These are phyloP conservation scores for Daphoenositta chrysoptera DNA, from an alignment of 2,113 vertebrate species.

Conservation along the genomic window DNA sequence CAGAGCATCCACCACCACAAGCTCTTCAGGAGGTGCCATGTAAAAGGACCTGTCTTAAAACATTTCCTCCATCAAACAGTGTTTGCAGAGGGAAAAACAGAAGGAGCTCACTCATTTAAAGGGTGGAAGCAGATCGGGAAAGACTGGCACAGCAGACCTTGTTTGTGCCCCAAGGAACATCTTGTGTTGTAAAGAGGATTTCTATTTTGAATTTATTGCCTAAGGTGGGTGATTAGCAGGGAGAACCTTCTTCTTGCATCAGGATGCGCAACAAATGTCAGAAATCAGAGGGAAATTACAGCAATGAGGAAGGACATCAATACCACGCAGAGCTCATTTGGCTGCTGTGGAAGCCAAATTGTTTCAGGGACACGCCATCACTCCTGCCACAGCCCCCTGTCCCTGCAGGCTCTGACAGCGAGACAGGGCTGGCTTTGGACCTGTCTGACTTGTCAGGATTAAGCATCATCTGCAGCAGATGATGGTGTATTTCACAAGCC, in stretches of 20 bases:
- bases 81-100: neutral
- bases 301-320: constrained; percentile 58
- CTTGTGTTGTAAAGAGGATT: neutral
- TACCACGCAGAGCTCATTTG: constrained; percentile 42
- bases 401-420: neutral
- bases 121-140: neutral
- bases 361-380: neutral
- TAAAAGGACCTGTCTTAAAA: neutral
- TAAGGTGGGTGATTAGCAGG: constrained; percentile 49
- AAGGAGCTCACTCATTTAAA: neutral
- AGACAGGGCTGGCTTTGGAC: constrained; percentile 16
- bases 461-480: neutral
- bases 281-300: constrained; percentile 57
- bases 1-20: neutral
- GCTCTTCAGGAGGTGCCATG: neutral
- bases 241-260: constrained; percentile 66
- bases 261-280: constrained; percentile 47
- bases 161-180: neutral
- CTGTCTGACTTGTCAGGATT: neutral
- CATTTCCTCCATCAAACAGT: neutral
- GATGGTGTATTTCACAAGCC: neutral
- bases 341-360: constrained; percentile 37
- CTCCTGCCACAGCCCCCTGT: neutral
- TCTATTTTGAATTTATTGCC: constrained; percentile 6
- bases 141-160: neutral